Conservation (phyloP, 1,140 invertebrate species). For the Drosophila orosa region DNA sequence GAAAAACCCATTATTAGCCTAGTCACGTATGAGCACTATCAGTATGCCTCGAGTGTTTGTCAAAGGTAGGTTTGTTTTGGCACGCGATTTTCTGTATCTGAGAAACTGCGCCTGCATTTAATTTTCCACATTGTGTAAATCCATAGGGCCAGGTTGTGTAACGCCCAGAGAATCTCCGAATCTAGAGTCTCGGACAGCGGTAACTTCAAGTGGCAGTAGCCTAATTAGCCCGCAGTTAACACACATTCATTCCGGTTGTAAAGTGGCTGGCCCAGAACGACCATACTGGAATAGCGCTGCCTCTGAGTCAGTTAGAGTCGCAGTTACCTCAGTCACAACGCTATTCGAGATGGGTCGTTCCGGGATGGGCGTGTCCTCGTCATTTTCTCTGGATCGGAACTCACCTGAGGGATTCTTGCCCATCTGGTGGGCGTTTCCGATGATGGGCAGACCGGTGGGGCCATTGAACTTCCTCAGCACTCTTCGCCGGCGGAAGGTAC, state of each 20-base stretch:
- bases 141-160: not conserved
- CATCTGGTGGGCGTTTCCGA: slow-evolving; percentile 74
- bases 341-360: slow-evolving; percentile 67
- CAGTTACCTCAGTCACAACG: slow-evolving; percentile 62
- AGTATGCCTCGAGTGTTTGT: not conserved
- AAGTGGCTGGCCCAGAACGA: slow-evolving; percentile 40
- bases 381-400: not conserved
- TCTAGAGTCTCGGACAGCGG: too few relatives aligned
- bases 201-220: slow-evolving; percentile 11
- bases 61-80: not conserved
- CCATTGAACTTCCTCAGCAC: slow-evolving; percentile 56
- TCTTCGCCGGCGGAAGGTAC: slow-evolving; percentile 35
- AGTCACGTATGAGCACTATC: slow-evolving; percentile 1
- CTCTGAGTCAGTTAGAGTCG: slow-evolving; percentile 43
- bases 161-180: slow-evolving; percentile 5
- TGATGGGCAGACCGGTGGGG: slow-evolving; percentile 57
- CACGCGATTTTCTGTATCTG: slow-evolving; percentile 7
- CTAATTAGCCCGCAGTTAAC: slow-evolving; percentile 12
- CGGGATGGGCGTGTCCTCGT: not conserved
- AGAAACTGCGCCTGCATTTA: not conserved
- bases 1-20: slow-evolving; percentile 1
- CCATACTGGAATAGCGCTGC: slow-evolving; percentile 53
- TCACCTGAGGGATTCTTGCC: slow-evolving; percentile 73
- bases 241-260: not conserved
- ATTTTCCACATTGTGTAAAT: not conserved